phyloP scores from a whole-genome alignment of 2,113 vertebrate genomes.

The Benitochromis conjunctus region DNA sequence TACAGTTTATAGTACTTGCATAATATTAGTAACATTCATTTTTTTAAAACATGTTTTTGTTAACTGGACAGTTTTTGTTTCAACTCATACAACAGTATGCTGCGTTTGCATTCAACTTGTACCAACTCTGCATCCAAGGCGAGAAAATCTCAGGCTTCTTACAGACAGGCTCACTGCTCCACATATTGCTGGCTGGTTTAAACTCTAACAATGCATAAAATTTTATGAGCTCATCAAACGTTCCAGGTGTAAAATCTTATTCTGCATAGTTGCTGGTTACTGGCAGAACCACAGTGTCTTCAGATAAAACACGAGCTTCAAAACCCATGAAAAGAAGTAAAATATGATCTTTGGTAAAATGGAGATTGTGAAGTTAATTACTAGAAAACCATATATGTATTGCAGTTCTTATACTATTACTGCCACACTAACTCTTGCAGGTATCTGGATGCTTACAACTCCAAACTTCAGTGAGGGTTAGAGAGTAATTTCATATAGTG shows the following conservation, averaged over 20 bases:
- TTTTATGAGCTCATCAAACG: conserved; percentile 23
- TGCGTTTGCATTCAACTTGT: neutral
- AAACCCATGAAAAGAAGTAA: neutral
- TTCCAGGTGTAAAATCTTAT: conserved; percentile 2
- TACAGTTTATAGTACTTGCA: neutral
- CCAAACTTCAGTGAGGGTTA: neutral
- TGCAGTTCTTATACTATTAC: neutral
- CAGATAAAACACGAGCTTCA: neutral
- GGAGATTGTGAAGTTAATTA: neutral
- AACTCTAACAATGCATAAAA: conserved; percentile 14
- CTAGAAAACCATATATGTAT: neutral
- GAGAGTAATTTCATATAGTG: neutral
- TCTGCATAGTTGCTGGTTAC: neutral
- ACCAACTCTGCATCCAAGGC: neutral
- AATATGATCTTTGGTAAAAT: neutral
- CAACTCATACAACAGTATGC: neutral
- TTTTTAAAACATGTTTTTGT: neutral
- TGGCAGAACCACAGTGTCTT: neutral
- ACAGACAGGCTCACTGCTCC: neutral
- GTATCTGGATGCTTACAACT: neutral
- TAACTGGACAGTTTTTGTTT: neutral
- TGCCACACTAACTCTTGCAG: neutral
- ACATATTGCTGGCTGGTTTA: neutral
- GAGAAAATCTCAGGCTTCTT: neutral
- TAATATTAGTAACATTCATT: neutral